Base-by-base conservation (phyloP, 2,797 vertebrate genomes). In the Pseudopleuronectes americanus region DNA sequence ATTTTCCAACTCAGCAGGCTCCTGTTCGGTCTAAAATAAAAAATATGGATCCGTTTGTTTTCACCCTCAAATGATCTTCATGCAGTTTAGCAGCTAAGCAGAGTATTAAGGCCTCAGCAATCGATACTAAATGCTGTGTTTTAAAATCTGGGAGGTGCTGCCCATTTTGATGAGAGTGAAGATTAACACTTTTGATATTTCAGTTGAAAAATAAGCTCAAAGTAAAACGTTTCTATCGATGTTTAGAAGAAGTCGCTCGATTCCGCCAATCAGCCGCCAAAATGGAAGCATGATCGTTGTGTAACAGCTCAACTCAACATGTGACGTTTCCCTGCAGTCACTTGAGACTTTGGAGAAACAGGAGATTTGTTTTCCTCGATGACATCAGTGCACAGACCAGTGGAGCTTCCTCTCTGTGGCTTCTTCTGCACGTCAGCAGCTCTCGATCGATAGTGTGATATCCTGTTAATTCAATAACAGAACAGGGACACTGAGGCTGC, bases 351-450 rank as follows among this genome's bases (percentile, higher is more conserved):
- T 41, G 13, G 13, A 16, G 38, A 41, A 22, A 22, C 8, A 0
- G 2, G 9, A 16, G 7, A 36, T 6, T 4, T 24, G 31, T 48
- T 23, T 23, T 56, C 26, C 8, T 33, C 31, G 9, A 8, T 33
- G 8, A 9, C 31, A 3, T 33, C 53, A 4, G n/a, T 24, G 22
- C 3, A 17, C 26, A 48, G 61, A 38, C 51, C 67, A 33, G 36
- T 8, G 28, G 53, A 0, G 54, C 13, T 21, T 24, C n/a, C 55
- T 73, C 52, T 73, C 23, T 62, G 24, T 17, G 62, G 53, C 23
- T 68, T 60, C 54, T 68, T 57, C 54, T 54, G 48, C 19, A 41
- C 22, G 56, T 64, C 75, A 71, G 14, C 68, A 24, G 54, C 74
- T 77, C 53, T 64, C 31, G 58, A 58, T 62, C 14, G 3, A 54